Evolutionary conservation across 2,888 invertebrate species (phyloP), one percentile per base, ranked within the genome.

Genomic region (Trilocha varians): DNA sequence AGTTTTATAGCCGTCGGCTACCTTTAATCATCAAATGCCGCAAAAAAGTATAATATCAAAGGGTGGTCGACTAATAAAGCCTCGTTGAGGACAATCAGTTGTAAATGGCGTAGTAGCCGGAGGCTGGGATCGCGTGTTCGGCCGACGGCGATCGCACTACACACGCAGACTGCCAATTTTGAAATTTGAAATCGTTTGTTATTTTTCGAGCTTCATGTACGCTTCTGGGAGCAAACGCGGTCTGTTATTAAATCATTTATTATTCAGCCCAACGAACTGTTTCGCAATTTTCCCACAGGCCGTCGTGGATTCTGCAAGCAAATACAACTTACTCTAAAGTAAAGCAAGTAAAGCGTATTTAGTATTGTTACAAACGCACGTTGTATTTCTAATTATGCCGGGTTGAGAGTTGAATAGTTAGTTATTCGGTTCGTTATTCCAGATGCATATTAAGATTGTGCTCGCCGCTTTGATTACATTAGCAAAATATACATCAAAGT

Each of bases 211-310:
- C 69, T 65, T 65, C 73, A 74, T 74, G 66, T 71, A 70, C 71
- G 69, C 61, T 57, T 65, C 59, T 73, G 75, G 77, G 71, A 78
- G 76, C 77, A 78, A 78, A 78, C 78, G 72, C 72, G 74, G 73
- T 70, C 75, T 82, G 83, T 84, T 84, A 84, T 83, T 82, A 84
- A 84, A 82, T 83, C 80, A 84, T 84, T 83, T 84, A 84, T 85
- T 84, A 84, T 84, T 83, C 83, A 83, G 65, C 65, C 65, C 78
- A 75, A 74, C 79, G 80, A 84, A 79, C 78, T 78, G 83, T 84
- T 83, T 82, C 68, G 75, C 75, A 77, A 78, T 78, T 79, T 79
- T 78, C 82, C 78, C 78, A 82, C 78, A 74, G 73, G 64, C 68
- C 62, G 58, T 53, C 57, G 51, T 50, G 55, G 51, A 47, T 62